Evolutionary conservation across 2,888 invertebrate species (phyloP).

Genomic region (Aphidius colemani): DNA sequence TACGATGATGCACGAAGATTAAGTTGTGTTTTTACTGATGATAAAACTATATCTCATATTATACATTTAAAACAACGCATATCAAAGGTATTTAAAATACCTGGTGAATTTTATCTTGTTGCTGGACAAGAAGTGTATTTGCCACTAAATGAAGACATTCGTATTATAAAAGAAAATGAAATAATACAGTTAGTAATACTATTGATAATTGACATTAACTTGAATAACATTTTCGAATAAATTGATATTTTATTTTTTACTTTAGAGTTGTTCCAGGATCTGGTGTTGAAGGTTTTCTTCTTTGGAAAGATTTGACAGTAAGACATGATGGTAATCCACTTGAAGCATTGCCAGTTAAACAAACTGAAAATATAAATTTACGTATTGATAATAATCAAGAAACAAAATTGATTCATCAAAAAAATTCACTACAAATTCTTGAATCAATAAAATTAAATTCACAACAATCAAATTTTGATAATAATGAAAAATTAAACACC

Average conservation of each 20-base stretch:
- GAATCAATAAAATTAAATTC: too few species aligned
- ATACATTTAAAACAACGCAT: slow-evolving; percentile 19
- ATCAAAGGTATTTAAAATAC: slow-evolving; percentile 13
- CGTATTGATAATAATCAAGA: background rate
- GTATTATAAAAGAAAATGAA: slow-evolving; percentile 42
- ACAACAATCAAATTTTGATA: too few species aligned
- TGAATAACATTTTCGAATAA: background rate
- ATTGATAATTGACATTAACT: background rate
- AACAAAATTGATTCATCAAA: background rate
- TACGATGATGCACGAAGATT: slow-evolving; percentile 45
- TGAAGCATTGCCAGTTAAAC: background rate
- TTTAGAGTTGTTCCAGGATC: slow-evolving; percentile 28
- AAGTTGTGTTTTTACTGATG: slow-evolving; percentile 37
- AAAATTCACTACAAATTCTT: too few species aligned
- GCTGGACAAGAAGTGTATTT: slow-evolving; percentile 48
- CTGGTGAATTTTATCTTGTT: slow-evolving; percentile 44
- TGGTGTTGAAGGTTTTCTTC: slow-evolving; percentile 8
- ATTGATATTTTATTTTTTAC: slow-evolving; percentile 1
- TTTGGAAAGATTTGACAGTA: slow-evolving; percentile 9
- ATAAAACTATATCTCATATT: slow-evolving; percentile 10
- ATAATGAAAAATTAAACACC: too few species aligned
- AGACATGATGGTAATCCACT: slow-evolving; percentile 7
- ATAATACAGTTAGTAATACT: slow-evolving; percentile 36
- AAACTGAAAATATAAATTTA: background rate
- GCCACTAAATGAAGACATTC: slow-evolving; percentile 54